phyloP scores from a whole-genome alignment of 2,113 vertebrate species.

The Balaeniceps rex region DNA sequence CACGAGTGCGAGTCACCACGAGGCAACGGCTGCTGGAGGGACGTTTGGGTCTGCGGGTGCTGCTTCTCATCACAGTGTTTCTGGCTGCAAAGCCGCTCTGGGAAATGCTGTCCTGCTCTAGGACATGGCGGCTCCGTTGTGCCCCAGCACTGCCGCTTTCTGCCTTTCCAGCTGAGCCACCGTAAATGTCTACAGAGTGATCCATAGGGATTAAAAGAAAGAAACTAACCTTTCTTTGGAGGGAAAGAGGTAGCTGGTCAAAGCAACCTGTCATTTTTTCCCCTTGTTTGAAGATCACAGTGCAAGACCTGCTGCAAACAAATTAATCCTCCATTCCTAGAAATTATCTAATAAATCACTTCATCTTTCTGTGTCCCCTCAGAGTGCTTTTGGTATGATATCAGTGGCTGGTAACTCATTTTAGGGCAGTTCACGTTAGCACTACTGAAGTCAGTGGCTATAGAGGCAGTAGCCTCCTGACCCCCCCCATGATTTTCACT shows the following conservation, averaged over 20 bases:
- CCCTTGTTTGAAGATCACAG: neutral
- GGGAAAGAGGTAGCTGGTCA: neutral
- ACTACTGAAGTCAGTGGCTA: neutral
- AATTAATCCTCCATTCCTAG: neutral
- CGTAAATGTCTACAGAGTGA: neutral
- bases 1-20: accelerated
- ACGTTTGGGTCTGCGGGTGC: neutral
- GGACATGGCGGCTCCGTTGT: accelerated
- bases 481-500: neutral
- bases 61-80: neutral
- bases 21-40: neutral
- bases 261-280: neutral
- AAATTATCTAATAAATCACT: neutral
- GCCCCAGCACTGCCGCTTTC: neutral
- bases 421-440: neutral
- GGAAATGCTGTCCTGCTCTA: neutral
- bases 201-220: neutral
- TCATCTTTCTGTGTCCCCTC: neutral
- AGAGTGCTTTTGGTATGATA: neutral
- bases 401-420: neutral
- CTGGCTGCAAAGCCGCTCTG: neutral
- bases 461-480: neutral
- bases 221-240: neutral
- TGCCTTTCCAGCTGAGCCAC: neutral
- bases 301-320: neutral